phyloP scores from a whole-genome alignment of 2,797 vertebrate genomes.

The Sebastes vulpes region DNA sequence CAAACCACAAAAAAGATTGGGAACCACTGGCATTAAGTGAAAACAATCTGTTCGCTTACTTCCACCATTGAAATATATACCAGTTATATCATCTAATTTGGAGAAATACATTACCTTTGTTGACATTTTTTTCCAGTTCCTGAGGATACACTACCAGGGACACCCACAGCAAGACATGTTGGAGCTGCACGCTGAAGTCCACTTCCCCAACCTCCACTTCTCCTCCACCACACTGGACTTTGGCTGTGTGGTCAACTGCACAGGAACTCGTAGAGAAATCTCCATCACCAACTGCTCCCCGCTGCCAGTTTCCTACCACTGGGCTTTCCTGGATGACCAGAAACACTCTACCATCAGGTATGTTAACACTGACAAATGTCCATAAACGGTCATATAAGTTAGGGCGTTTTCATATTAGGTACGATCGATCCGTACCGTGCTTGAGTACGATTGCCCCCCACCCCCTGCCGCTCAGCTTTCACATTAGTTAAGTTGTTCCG shows the following conservation, averaged over 20 bases:
- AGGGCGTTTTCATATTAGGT: no score
- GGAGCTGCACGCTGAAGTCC: constrained; percentile 83
- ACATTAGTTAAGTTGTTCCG: no score
- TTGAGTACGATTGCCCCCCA: no score
- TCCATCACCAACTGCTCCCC: constrained; percentile 89
- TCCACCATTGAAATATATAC: not conserved
- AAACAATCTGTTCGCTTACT: not conserved
- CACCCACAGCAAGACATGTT: constrained; percentile 86
- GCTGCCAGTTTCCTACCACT: constrained; percentile 85
- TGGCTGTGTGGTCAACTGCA: constrained; percentile 88
- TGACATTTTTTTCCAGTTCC: constrained; percentile 34
- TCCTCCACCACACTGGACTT: constrained; percentile 87
- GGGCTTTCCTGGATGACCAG: constrained; percentile 82
- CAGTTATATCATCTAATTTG: not conserved
- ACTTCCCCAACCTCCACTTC: constrained; percentile 90
- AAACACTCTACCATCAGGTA: constrained; percentile 78
- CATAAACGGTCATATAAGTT: not conserved
- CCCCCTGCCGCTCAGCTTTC: no score
- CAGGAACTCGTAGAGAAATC: constrained; percentile 75
- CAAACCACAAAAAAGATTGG: not conserved
- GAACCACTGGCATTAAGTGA: not conserved
- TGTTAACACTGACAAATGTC: not conserved
- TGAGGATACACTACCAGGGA: constrained; percentile 85
- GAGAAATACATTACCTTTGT: not conserved
- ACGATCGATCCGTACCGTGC: no score